A percentile compares a stretch with the other conserved stretches of the same genome.
Evolutionary conservation across 2,797 vertebrate genomes (phyloP).

Genomic region (Tenualosa thibaudeaui): DNA sequence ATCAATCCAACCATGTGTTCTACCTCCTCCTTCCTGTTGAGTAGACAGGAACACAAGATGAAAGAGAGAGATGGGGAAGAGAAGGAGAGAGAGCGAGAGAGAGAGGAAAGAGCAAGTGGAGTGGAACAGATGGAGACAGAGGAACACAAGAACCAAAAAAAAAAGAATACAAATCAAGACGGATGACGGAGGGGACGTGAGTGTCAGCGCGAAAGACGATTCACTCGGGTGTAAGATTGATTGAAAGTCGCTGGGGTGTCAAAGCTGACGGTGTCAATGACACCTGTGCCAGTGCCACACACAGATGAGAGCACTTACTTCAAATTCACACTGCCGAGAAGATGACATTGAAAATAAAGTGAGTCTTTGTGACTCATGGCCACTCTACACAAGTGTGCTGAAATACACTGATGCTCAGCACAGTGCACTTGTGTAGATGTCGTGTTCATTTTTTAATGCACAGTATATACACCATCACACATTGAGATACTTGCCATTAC

Average conservation of each 20-base stretch:
- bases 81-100: background rate
- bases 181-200: background rate
- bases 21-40: background rate
- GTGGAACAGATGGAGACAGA: constrained; percentile 7
- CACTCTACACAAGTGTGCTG: background rate
- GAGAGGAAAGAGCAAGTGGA: background rate
- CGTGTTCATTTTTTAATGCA: background rate
- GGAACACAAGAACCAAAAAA: background rate
- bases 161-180: constrained; percentile 6
- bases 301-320: background rate
- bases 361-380: background rate
- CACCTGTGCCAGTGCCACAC: background rate
- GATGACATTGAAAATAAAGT: background rate
- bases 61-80: constrained; percentile 4
- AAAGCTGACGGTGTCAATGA: background rate
- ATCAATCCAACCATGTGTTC: constrained; percentile 23
- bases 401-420: background rate
- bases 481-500: background rate
- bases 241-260: constrained; percentile 6
- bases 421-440: background rate
- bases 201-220: background rate
- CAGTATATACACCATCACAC: background rate
- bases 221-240: background rate
- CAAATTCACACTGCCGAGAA: background rate
- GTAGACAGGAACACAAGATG: background rate